Evolutionary conservation across 2,888 invertebrate genomes (phyloP), one percentile per base, ranked within the genome.

Genomic region (Acanthacorydalis orientalis): DNA sequence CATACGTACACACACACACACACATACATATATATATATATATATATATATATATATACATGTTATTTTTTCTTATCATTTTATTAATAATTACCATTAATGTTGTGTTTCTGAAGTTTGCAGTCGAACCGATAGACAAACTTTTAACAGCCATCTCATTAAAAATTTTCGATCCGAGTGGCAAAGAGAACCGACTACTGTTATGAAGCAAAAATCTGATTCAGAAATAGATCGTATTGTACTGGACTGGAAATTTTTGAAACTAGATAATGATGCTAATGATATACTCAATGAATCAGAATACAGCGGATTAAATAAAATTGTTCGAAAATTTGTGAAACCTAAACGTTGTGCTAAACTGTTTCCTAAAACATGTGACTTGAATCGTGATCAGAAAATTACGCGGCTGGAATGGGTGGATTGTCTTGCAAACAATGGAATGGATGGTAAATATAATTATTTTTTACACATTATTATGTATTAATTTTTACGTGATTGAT

Each of bases 281-380:
- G 77, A 78, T 44, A 69, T 76, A 48, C 68, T 95, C 56, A 84
- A 86, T 61, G 80, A 80, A 57, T 75, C 77, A 41, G 95, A 95
- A 64, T 87, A 89, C 60, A 75, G 82, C 52, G 83, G 84, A 53
- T 69, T 95, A 33, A 76, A 83, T 54, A 74, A 83, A 55, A 75
- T 90, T 44, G 83, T 91, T 44, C 88, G 84, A 65, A 88, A 89
- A 68, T 82, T 85, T 51, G 87, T 92, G 47, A 84, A 84, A 60
- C 95, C 93, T 37, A 83, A 83, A 64, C 76, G 85, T 46, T 95
- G 95, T 68, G 88, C 92, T 43, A 81, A 86, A 58, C 80, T 81
- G 37, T 93, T 95, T 72, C 81, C 87, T 15, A 80, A 83, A 54
- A 81, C 81, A 56, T 95, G 95, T 68, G 93, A 95, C 66, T 72